Base-by-base conservation (phyloP, 2,797 vertebrate genomes). In the Enteromius thamalakanensis region DNA sequence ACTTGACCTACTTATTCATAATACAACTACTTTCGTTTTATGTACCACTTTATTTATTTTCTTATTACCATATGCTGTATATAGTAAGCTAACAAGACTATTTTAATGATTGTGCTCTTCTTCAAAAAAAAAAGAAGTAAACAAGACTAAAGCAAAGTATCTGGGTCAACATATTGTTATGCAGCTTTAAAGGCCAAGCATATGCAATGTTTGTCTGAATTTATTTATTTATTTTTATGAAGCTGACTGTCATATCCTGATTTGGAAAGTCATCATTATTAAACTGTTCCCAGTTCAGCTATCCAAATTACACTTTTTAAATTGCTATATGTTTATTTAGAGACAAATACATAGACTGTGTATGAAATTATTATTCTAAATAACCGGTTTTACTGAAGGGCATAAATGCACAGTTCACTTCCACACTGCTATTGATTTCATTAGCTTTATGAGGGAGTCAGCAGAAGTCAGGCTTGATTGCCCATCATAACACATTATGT, bases 341-440 rank as follows among this genome's bases (percentile, higher is more conserved):
- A 80, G 32, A 80, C 1, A 40, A 53, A 68, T 42, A 37, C 11
- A 37, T 4, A 75, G 68, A 37, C 32, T 53, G 19, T 34, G 0
- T 12, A 53, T 19, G 26, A 3, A 17, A 51, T 11, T 37, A 79
- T 26, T 40, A 37, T 10, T 26, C 17, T 64, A 64, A 51, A 37
- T 70, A 76, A 84, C 72, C 42, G 53, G 75, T 81, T 34, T 37
- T 67, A 55, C 49, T 70, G 72, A 55, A 81, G 10, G 65, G 40
- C 74, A 69, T 64, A 76, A 14, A 32, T 45, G 19, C 6, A 49
- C 40, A 60, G 55, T 60, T 47, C 58, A 51, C 51, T 80, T 79
- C 47, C 49, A 86, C 85, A 86, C 85, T 90, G 88, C 86, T 90
- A 92, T 91, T 81, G 86, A 92, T 93, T 92, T 89, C 86, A 87